These are phyloP conservation scores for Watersipora subatra DNA, from an alignment of 1,140 invertebrate species.

Conservation along the genomic window DNA sequence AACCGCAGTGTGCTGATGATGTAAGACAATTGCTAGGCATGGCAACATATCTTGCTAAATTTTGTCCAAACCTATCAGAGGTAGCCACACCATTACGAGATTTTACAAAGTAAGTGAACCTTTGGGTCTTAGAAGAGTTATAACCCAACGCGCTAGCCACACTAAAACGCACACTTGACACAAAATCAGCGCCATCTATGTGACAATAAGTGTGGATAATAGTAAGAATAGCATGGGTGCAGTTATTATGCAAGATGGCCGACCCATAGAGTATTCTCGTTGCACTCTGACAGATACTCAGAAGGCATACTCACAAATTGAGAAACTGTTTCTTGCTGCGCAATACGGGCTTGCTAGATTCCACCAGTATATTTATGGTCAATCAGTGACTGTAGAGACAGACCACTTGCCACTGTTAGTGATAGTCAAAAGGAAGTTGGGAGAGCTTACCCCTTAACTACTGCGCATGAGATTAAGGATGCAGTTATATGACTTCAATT, in stretches of 20 bases:
- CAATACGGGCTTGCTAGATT: slow-evolving; percentile 24
- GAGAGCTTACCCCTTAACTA: slow-evolving; percentile 23
- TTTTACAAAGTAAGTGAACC: slow-evolving; percentile 10
- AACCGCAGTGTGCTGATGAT: slow-evolving; percentile 2
- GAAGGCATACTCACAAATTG: slow-evolving; percentile 9
- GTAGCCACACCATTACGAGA: slow-evolving; percentile 9
- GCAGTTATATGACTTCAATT: slow-evolving; percentile 34
- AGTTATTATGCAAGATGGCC: not conserved
- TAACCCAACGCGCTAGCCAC: not conserved
- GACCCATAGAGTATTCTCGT: not conserved
- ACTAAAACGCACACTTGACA: not conserved
- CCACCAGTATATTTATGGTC: slow-evolving; percentile 20
- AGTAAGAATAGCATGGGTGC: not conserved
- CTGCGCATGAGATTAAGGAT: slow-evolving; percentile 35
- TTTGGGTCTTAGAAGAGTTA: slow-evolving; percentile 6
- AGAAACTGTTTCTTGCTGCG: slow-evolving; percentile 17
- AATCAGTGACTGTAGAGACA: slow-evolving; percentile 20
- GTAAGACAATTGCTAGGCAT: no score
- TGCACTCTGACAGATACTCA: slow-evolving; percentile 24
- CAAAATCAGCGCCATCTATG: not conserved
- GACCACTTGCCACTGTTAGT: slow-evolving; percentile 37
- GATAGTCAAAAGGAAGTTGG: slow-evolving; percentile 35
- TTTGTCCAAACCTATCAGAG: slow-evolving; percentile 7
- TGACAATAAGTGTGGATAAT: not conserved
- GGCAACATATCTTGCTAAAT: no score